phyloP scores from a whole-genome alignment of 2,888 invertebrate species.

The Drosophila sordidula region DNA sequence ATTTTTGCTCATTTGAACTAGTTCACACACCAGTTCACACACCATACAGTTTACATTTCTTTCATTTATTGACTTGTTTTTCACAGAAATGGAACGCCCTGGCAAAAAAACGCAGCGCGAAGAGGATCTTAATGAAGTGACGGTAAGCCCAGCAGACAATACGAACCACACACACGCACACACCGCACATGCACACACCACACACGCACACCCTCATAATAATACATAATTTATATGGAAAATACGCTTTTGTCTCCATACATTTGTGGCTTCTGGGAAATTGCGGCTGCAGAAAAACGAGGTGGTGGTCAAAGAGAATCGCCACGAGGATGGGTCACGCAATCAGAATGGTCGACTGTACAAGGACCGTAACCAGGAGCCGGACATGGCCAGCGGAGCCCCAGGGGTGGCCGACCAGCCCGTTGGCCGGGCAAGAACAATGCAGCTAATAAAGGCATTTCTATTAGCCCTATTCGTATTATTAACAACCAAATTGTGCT shows the following conservation, averaged over 20 bases:
- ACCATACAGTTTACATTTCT: background rate
- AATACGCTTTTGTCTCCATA: background rate
- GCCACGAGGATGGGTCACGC: slow-evolving; percentile 83
- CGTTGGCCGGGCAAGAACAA: slow-evolving; percentile 26
- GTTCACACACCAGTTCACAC: background rate
- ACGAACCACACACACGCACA: background rate
- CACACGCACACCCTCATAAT: background rate
- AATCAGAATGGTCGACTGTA: slow-evolving; percentile 84
- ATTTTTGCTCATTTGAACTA: background rate
- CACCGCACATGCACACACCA: background rate
- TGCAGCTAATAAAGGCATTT: slow-evolving; percentile 65
- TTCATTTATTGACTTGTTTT: background rate
- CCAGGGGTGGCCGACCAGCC: slow-evolving; percentile 7
- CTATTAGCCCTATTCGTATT: slow-evolving; percentile 68
- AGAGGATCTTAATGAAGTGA: slow-evolving; percentile 85
- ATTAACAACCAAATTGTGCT: slow-evolving; percentile 40
- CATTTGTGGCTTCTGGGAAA: background rate
- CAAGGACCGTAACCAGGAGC: slow-evolving; percentile 80
- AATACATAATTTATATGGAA: slow-evolving; percentile 8
- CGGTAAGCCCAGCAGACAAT: slow-evolving; percentile 80
- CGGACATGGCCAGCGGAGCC: slow-evolving; percentile 64
- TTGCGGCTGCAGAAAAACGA: slow-evolving; percentile 78
- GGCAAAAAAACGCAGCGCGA: slow-evolving; percentile 85
- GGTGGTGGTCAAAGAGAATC: slow-evolving; percentile 82
- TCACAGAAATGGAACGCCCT: slow-evolving; percentile 84